These are phyloP conservation scores for Pseudanteris insignis DNA, from an alignment of 2,888 invertebrate species.

Conservation along the genomic window DNA sequence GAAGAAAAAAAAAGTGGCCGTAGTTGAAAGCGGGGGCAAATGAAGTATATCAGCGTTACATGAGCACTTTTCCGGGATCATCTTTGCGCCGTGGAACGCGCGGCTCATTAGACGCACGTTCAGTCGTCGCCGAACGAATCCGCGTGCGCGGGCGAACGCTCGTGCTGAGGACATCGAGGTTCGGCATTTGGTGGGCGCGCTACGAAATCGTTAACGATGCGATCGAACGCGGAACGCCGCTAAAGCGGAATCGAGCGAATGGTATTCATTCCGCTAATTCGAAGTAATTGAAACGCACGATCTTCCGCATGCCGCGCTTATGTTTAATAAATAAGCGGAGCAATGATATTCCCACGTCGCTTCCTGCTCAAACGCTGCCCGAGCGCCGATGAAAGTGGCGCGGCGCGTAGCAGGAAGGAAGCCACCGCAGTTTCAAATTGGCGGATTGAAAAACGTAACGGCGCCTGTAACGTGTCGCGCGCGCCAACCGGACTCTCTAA, in stretches of 20 bases:
- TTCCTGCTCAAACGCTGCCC: constrained; percentile 37
- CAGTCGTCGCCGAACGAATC: too few relatives aligned
- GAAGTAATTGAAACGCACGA: constrained; percentile 43
- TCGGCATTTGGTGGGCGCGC: constrained; percentile 10
- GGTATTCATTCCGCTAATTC: constrained; percentile 44
- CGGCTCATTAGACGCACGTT: constrained; percentile 6
- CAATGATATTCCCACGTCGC: constrained; percentile 38
- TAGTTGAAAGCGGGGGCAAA: too few relatives aligned
- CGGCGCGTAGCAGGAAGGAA: constrained; percentile 43
- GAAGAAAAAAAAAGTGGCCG: too few relatives aligned
- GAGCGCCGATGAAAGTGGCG: constrained; percentile 38
- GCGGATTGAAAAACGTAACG: constrained; percentile 44
- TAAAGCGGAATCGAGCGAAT: constrained; percentile 44
- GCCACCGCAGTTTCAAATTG: constrained; percentile 43
- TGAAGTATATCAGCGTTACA: neutral
- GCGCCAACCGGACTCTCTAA: constrained; percentile 35
- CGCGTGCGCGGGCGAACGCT: too few relatives aligned
- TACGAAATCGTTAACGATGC: constrained; percentile 41
- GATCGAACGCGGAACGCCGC: constrained; percentile 41
- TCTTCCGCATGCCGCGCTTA: constrained; percentile 45
- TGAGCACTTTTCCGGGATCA: too few relatives aligned
- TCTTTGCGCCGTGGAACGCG: too few relatives aligned
- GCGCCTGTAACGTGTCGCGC: constrained; percentile 33
- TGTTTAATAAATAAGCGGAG: constrained; percentile 45
- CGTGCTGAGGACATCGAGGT: too few relatives aligned